Conservation (phyloP, 1,140 invertebrate genomes). For the Samia ricini region DNA sequence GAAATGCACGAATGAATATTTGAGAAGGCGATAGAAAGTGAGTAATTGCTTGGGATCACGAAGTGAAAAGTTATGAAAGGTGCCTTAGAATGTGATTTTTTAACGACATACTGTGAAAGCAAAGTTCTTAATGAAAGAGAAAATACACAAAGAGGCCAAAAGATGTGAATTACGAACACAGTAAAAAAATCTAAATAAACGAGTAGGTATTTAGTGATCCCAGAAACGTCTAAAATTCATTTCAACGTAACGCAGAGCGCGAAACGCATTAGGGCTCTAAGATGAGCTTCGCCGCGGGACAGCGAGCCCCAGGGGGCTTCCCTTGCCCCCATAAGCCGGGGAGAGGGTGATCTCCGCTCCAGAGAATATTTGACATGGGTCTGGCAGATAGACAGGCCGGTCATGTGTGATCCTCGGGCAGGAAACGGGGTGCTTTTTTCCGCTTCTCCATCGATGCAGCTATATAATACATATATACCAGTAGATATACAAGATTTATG, state of each 20-base stretch:
- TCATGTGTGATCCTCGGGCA: constrained; percentile 74
- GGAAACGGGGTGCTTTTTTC: constrained; percentile 74
- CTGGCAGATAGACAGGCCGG: constrained; percentile 76
- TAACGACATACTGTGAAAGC: constrained; percentile 52
- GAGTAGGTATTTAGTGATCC: constrained; percentile 31
- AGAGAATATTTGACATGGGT: constrained; percentile 77
- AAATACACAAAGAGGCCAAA: constrained; percentile 46
- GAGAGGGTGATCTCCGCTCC: constrained; percentile 68
- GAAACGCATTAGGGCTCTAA: constrained; percentile 71
- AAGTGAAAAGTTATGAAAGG: constrained; percentile 77
- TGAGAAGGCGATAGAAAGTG: constrained; percentile 74
- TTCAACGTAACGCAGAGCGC: constrained; percentile 50
- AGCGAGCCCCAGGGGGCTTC: constrained; percentile 63
- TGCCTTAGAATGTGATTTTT: constrained; percentile 66
- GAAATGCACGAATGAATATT: constrained; percentile 75
- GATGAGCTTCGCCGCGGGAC: constrained; percentile 76
- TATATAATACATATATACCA: constrained; percentile 48
- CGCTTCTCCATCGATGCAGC: constrained; percentile 63
- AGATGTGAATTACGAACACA: not conserved
- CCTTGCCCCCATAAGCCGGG: constrained; percentile 48
- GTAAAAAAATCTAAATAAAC: constrained; percentile 24
- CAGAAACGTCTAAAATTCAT: constrained; percentile 61
- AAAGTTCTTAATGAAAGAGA: constrained; percentile 72
- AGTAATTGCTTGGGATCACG: constrained; percentile 74
- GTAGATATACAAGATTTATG: constrained; percentile 63